A percentile compares a stretch with the other conserved stretches of the same genome.
phyloP scores from a whole-genome alignment of 2,888 invertebrate genomes.

The Prosapia bicincta region DNA sequence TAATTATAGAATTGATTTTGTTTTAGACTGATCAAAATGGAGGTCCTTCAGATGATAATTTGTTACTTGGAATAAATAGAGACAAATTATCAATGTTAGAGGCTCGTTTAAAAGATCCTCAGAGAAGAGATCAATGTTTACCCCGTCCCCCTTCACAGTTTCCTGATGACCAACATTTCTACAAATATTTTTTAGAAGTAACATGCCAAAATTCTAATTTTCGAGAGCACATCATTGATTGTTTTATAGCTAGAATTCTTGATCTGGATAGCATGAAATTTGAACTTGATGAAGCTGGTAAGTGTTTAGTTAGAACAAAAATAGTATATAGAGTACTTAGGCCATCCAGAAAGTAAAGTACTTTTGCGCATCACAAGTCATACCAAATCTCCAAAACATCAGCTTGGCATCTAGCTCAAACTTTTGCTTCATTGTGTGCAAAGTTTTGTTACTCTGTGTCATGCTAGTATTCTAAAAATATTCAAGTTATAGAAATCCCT shows the following conservation, averaged over 20 bases:
- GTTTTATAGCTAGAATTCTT: conserved; percentile 10
- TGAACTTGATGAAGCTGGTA: conserved; percentile 19
- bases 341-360: no score
- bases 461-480: no score
- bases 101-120: conserved; percentile 18
- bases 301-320: background rate
- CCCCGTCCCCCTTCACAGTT: conserved; percentile 20
- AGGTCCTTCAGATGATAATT: background rate
- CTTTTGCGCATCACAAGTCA: no score
- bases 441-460: no score
- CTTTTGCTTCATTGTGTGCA: no score
- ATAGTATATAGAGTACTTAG: no score
- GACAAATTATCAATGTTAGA: conserved; percentile 19
- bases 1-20: no score
- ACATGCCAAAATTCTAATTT: conserved; percentile 12
- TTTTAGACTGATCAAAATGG: background rate
- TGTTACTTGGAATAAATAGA: conserved; percentile 18
- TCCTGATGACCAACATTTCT: conserved; percentile 26
- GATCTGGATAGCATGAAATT: background rate
- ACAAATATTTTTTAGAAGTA: conserved; percentile 22
- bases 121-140: background rate
- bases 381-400: no score
- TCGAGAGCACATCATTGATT: conserved; percentile 16
- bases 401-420: no score
- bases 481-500: no score